phyloP scores from a whole-genome alignment of 92 coral and sea anemone species.

The Micromussa lordhowensis region DNA sequence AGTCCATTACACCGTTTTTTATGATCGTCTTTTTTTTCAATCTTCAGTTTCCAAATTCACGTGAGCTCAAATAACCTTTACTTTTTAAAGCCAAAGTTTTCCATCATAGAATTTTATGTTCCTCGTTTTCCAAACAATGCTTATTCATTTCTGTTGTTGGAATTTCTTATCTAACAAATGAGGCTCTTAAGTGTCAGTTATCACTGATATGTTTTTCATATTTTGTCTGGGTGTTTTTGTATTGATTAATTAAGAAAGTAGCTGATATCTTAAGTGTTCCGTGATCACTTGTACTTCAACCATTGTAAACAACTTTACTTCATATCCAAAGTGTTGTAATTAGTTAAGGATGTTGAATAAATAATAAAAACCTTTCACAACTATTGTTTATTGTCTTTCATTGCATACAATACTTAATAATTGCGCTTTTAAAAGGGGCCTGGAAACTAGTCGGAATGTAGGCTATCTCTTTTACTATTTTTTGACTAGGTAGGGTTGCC shows the following conservation, averaged over 20 bases:
- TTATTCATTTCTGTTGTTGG: background rate
- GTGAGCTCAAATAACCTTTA: background rate
- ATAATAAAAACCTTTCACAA: background rate
- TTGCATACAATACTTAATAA: background rate
- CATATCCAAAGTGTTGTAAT: background rate
- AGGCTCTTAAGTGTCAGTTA: background rate
- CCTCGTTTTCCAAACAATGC: background rate
- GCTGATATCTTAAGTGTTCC: background rate
- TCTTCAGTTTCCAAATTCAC: background rate
- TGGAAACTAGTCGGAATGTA: background rate
- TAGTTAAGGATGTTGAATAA: background rate
- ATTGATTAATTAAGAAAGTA: background rate
- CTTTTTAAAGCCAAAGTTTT: background rate
- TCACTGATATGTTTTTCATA: background rate
- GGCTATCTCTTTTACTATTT: background rate
- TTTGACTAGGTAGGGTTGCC: conserved; percentile 8
- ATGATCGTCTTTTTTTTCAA: background rate
- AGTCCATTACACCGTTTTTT: background rate
- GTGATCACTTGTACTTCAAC: background rate
- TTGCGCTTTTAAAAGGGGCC: background rate
- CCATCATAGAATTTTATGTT: background rate
- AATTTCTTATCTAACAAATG: background rate
- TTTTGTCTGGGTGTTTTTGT: background rate
- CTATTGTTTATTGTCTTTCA: background rate
- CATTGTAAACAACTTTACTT: background rate